phyloP scores from a whole-genome alignment of 1,140 invertebrate species.

The Polypedilum pembai region DNA sequence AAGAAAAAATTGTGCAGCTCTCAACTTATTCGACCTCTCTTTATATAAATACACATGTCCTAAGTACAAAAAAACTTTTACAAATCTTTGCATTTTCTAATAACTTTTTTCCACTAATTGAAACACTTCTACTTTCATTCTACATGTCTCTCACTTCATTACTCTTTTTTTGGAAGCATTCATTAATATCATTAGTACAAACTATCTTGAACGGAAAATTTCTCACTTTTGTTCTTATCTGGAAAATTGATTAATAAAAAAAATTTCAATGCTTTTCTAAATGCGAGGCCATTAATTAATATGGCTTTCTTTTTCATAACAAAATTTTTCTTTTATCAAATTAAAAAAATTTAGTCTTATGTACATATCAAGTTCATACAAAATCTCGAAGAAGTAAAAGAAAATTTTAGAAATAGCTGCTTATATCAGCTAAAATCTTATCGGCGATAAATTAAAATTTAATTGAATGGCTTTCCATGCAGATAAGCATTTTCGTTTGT shows the following conservation, averaged over 20 bases:
- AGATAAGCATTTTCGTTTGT: neutral
- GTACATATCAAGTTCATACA: neutral
- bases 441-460: neutral
- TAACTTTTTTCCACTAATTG: neutral
- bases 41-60: neutral
- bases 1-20: no score
- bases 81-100: neutral
- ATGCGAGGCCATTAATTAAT: neutral
- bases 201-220: neutral
- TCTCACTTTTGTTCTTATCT: neutral
- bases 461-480: constrained; percentile 16
- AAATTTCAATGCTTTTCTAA: neutral
- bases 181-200: constrained; percentile 14
- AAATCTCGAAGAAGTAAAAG: neutral
- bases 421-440: no score
- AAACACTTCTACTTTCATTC: neutral
- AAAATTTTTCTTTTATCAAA: neutral
- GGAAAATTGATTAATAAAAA: neutral
- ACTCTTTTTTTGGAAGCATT: neutral
- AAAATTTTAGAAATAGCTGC: no score
- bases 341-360: neutral
- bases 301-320: neutral
- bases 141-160: neutral
- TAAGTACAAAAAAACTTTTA: neutral
- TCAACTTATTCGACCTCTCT: no score